Evolutionary conservation across 37 sponge, comb jelly and placozoan species (phyloP).

Genomic region (Dysidea cf. avara): DNA sequence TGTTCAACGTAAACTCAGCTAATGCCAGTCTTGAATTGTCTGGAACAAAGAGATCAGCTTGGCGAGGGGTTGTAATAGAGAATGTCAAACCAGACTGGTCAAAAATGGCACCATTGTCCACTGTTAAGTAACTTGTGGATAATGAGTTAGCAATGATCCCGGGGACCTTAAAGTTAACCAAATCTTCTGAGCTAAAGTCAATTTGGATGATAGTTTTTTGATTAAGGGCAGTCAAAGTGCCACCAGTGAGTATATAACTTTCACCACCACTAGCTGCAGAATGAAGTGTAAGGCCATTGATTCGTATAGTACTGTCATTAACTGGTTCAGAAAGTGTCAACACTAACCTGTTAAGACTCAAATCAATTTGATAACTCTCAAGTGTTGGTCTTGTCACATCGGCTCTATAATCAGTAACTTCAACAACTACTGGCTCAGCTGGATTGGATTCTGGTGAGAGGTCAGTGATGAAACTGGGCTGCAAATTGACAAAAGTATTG

Average conservation of each 20-base stretch:
- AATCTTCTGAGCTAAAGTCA: conserved; percentile 58
- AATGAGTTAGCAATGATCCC: conserved; percentile 40
- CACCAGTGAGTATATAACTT: conserved; percentile 59
- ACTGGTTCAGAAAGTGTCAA: conserved; percentile 82
- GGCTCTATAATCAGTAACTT: conserved; percentile 30
- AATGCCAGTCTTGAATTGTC: conserved; percentile 47
- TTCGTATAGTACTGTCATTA: conserved; percentile 17
- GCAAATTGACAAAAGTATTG: conserved; percentile 61
- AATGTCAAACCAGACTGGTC: conserved; percentile 62
- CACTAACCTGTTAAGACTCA: conserved; percentile 54
- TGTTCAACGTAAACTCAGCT: conserved; percentile 55
- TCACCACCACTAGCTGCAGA: conserved; percentile 30
- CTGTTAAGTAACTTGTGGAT: conserved; percentile 48
- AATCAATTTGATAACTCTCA: conserved; percentile 51
- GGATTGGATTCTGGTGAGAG: conserved; percentile 59
- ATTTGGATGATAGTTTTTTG: conserved; percentile 47
- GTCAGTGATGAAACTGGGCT: conserved; percentile 60
- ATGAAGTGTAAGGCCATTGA: conserved; percentile 38
- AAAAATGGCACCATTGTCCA: conserved; percentile 30
- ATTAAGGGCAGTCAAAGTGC: conserved; percentile 25
- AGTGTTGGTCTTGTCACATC: conserved; percentile 60
- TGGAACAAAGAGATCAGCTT: conserved; percentile 18
- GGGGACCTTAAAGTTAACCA: conserved; percentile 40
- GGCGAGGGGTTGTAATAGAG: conserved; percentile 19
- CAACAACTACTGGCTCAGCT: conserved; percentile 15